Evolutionary conservation across 2,797 vertebrate species (phyloP).

Genomic region (Sternotherus odoratus): DNA sequence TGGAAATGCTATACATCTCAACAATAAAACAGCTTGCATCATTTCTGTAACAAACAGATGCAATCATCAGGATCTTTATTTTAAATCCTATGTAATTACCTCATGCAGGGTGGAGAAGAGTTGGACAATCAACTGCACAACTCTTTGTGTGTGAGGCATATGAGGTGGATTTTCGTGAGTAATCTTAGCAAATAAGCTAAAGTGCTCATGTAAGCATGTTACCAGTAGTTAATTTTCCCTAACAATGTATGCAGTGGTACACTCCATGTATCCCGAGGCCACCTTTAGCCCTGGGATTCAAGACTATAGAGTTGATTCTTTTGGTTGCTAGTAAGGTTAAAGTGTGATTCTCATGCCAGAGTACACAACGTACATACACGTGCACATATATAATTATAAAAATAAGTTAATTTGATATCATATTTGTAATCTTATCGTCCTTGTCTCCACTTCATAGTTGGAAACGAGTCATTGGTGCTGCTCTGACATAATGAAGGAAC

Average conservation of each 20-base stretch:
- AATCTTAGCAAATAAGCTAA: not conserved
- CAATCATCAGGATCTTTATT: not conserved
- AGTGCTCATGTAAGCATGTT: not conserved
- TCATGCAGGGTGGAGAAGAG: not conserved
- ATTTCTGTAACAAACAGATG: not conserved
- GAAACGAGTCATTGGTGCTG: not conserved
- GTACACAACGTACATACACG: not conserved
- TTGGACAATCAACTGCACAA: not conserved
- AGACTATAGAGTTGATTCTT: not conserved
- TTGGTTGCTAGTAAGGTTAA: not conserved
- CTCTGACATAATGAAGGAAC: not conserved
- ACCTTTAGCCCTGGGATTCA: not conserved
- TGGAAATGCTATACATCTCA: not conserved
- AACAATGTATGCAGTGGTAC: rapidly evolving
- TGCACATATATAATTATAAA: too few relatives aligned
- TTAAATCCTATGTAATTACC: not conserved
- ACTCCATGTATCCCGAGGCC: not conserved
- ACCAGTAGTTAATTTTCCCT: not conserved
- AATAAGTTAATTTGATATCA: not conserved
- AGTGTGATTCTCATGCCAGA: not conserved
- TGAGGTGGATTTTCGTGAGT: not conserved
- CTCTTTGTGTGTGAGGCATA: not conserved
- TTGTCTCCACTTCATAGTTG: not conserved
- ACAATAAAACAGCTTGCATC: not conserved
- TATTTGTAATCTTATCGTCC: not conserved